Base-by-base conservation (phyloP, 2,888 invertebrate species). In the Polyploca ridens region DNA sequence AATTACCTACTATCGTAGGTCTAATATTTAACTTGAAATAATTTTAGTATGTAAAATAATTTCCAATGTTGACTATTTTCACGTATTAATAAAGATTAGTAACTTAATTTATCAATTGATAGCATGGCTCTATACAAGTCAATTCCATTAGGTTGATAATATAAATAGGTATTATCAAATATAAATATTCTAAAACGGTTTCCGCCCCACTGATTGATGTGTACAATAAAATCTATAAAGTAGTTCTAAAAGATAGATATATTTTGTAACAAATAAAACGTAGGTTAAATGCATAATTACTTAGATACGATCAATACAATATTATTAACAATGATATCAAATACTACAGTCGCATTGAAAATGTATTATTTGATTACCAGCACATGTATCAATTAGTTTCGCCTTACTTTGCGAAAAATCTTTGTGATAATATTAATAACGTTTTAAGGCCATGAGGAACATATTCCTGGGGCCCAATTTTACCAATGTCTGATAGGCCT, bases 81-180 rank as follows among this genome's bases (percentile, higher is more conserved):
- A 46, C 7, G 46, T 46, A 46, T n/a, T 1, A n/a, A n/a, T 7
- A 14, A 46, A n/a, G 46, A 46, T 46, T n/a, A 46, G 5, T 3
- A 27, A 27, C 27, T 13, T 44, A 44, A 4, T 14, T n/a, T 46
- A n/a, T 41, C 41, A 41, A 41, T 13, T 41, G 13, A 41, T 7
- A n/a, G 5, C 46, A n/a, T 1, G 46, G 63, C 46, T 38, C 35
- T 14, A 63, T 67, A 73, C 62, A 27, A n/a, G 19, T 3, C 19
- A 19, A 54, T 54, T 54, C 54, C 54, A 54, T 54, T 54, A 19
- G 19, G 6, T 46, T 46, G 46, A 46, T 46, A n/a, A n/a, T 5
- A n/a, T n/a, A 46, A 19, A 10, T 54, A 46, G 1, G 10, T 44
- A 14, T 49, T 54, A 54, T 54, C 54, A 54, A 19, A 19, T 19